Evolutionary conservation across 2,888 invertebrate species (phyloP).

Genomic region (Pinctada fucata): DNA sequence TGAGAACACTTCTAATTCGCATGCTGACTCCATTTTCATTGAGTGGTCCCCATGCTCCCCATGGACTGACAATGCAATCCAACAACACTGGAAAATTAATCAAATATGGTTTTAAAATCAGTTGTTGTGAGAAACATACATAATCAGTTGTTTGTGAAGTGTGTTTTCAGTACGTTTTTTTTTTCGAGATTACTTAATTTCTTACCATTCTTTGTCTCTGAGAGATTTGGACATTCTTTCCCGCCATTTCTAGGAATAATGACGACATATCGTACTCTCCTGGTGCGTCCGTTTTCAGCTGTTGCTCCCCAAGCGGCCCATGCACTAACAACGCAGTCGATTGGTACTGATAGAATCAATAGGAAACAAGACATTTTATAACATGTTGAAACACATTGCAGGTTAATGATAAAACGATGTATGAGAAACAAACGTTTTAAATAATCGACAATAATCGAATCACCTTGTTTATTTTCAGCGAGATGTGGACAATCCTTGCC

Average conservation of each 20-base stretch:
- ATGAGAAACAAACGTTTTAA: too few relatives aligned
- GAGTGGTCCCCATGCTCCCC: neutral
- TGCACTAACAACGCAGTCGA: slow-evolving; percentile 17
- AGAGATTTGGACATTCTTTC: slow-evolving; percentile 25
- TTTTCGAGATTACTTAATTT: neutral
- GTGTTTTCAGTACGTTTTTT: neutral
- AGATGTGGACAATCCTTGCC: slow-evolving; percentile 22
- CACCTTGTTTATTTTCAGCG: slow-evolving; percentile 13
- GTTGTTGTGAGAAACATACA: neutral
- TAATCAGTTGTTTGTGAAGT: neutral
- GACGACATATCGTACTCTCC: neutral
- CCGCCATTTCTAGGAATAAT: slow-evolving; percentile 13
- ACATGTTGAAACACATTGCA: neutral
- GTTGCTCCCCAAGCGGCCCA: slow-evolving; percentile 11
- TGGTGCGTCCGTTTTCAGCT: neutral
- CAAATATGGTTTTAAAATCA: neutral
- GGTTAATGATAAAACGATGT: neutral
- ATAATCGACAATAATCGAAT: too few relatives aligned
- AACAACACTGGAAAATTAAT: slow-evolving; percentile 7
- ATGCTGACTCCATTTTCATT: slow-evolving; percentile 8
- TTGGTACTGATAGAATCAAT: slow-evolving; percentile 14
- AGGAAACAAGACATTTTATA: neutral
- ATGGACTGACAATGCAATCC: slow-evolving; percentile 5
- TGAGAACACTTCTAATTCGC: slow-evolving; percentile 8
- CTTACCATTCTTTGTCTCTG: slow-evolving; percentile 17